Percentiles rank a stretch among this genome's conserved stretches.
phyloP scores from a whole-genome alignment of 2,113 vertebrate genomes.

The Alectura lathami region DNA sequence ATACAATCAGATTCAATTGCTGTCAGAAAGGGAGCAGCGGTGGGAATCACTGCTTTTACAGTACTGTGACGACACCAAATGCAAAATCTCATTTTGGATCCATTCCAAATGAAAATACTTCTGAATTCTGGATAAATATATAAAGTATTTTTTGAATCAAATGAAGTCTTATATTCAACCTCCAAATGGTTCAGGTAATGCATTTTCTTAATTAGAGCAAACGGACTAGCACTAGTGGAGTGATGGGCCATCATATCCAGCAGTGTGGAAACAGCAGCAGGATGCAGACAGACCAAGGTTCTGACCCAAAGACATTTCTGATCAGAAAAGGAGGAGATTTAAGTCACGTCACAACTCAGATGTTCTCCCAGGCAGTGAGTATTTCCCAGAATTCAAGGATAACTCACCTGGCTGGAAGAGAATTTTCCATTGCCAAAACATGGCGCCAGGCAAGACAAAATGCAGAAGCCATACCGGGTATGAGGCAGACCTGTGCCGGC shows the following conservation, averaged over 20 bases:
- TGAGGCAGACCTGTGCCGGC: slow-evolving; percentile 40
- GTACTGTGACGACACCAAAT: background rate
- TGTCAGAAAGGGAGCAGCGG: background rate
- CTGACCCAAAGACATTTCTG: background rate
- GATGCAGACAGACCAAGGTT: background rate
- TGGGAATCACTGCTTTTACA: slow-evolving; percentile 13
- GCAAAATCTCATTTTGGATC: background rate
- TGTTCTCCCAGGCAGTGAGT: background rate
- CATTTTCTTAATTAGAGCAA: background rate
- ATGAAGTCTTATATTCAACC: background rate
- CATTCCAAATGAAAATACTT: background rate
- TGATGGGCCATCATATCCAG: background rate
- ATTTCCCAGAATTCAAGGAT: background rate
- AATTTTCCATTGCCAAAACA: background rate
- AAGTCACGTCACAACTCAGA: background rate
- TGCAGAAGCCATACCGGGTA: background rate
- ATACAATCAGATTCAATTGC: background rate
- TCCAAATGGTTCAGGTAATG: background rate
- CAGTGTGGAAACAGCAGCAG: background rate
- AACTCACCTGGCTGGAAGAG: background rate
- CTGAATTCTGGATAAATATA: background rate
- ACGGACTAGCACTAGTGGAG: background rate
- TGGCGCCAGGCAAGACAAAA: background rate
- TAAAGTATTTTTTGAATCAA: background rate
- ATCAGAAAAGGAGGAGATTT: background rate